Base-by-base conservation (phyloP, 2,888 invertebrate genomes). In the Cephus runcator region DNA sequence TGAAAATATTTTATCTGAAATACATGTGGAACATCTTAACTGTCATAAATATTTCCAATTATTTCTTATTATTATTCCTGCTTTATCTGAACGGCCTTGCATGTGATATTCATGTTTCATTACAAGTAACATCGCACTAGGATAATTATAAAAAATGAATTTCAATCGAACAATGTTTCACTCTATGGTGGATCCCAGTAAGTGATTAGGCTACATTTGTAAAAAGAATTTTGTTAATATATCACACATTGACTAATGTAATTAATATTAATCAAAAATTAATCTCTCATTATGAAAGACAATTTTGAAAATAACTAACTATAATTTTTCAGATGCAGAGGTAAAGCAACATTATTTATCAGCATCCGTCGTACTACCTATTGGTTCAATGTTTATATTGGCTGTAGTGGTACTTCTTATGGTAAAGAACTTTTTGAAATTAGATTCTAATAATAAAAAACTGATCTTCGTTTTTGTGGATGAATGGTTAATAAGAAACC, bases 311-410 rank as follows among this genome's bases (percentile, higher is more conserved):
- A 23, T 56, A 56, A 56, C 2, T 56, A 23, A 56, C 23, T 56
- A 56, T 23, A 56, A 56, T 23, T 82, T 81, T 77, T 80, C 78
- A 88, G 88, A 86, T 79, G 80, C 87, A 35, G 87, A 88, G 82
- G 82, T 86, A 79, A 85, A 83, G 40, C 82, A 81, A 80, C 87
- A 86, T 75, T 88, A 88, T 81, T 87, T 88, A 83, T 83, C 88
- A 23, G 85, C 85, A 78, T 86, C 89, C 36, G 85, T 87, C 71
- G 80, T 90, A 40, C 79, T 90, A 77, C 89, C 89, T 56, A 76
- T 87, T 34, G 89, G 88, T 30, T 88, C 89, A 34, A 83, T 89
- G 79, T 84, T 89, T 73, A 83, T 89, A 77, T 85, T 89, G 56
- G 86, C 85, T 23, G 40, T 88, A 12, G 83, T 89, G 23, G 79